Conservation (phyloP, 2,113 vertebrate species). For the Scopus umbretta region DNA sequence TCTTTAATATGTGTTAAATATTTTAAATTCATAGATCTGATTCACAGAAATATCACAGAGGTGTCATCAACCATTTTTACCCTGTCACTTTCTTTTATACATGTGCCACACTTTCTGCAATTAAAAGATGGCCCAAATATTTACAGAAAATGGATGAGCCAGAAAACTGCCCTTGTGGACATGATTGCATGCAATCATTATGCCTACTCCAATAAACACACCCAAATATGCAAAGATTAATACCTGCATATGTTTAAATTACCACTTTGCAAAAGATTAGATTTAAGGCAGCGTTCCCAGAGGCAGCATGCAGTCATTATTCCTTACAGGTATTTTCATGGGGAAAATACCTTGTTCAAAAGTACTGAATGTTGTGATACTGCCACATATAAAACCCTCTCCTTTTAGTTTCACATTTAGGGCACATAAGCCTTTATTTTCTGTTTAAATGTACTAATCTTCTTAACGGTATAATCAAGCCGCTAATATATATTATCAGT, state of each 20-base stretch:
- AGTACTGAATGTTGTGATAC: neutral
- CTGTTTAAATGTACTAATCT: conserved; percentile 55
- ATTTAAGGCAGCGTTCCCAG: neutral
- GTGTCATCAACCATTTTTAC: neutral
- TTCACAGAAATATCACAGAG: neutral
- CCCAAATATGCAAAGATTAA: neutral
- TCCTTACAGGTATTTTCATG: neutral
- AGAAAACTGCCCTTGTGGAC: neutral
- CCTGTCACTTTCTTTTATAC: neutral
- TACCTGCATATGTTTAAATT: neutral
- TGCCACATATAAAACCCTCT: neutral
- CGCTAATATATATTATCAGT: conserved; percentile 50
- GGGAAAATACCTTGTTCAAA: conserved; percentile 5
- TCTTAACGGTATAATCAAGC: conserved; percentile 55
- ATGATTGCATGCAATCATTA: neutral
- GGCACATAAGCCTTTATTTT: conserved; percentile 41
- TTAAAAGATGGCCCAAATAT: neutral
- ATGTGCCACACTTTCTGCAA: neutral
- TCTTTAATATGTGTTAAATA: neutral
- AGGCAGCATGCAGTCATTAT: neutral
- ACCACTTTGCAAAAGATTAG: neutral
- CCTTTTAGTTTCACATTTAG: conserved; percentile 27
- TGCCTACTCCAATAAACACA: neutral
- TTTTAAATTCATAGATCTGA: neutral
- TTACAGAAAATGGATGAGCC: neutral